Percentiles rank a stretch among this genome's conserved stretches.
Evolutionary conservation across 2,113 vertebrate species (phyloP).

Genomic region (Nanorana parkeri): DNA sequence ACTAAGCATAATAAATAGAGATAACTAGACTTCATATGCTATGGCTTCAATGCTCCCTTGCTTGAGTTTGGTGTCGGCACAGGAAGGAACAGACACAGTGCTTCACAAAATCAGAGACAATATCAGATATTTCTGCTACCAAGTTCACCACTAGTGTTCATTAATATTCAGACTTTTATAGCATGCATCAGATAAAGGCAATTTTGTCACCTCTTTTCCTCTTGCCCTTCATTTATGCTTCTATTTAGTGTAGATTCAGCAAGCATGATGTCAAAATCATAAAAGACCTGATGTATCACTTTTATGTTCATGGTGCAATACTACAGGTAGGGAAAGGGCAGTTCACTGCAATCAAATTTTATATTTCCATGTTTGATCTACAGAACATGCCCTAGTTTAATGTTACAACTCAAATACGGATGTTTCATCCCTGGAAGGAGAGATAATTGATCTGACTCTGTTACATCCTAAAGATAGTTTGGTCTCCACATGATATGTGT

Average conservation of each 20-base stretch:
- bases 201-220: constrained; percentile 1
- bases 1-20: too few species aligned
- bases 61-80: too few species aligned
- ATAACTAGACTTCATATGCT: too few species aligned
- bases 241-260: constrained; percentile 12
- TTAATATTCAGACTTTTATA: not conserved
- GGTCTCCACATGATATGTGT: constrained; percentile 26
- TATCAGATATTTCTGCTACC: too few species aligned
- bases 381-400: constrained; percentile 7
- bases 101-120: too few species aligned
- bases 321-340: constrained; percentile 17
- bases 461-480: constrained; percentile 37
- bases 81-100: too few species aligned
- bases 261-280: constrained; percentile 18
- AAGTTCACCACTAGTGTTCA: not conserved
- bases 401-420: constrained; percentile 14
- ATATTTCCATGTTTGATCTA: constrained; percentile 24
- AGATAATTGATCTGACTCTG: constrained; percentile 47
- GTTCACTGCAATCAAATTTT: constrained; percentile 20
- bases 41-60: too few species aligned
- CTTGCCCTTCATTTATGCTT: constrained; percentile 2
- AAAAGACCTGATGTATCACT: constrained; percentile 4
- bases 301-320: constrained; percentile 28
- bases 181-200: not conserved
- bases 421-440: constrained; percentile 1